A percentile compares a stretch with the other conserved stretches of the same genome.
These are phyloP conservation scores for Quadriops clusia DNA, from an alignment of 2,888 invertebrate species.

Conservation along the genomic window DNA sequence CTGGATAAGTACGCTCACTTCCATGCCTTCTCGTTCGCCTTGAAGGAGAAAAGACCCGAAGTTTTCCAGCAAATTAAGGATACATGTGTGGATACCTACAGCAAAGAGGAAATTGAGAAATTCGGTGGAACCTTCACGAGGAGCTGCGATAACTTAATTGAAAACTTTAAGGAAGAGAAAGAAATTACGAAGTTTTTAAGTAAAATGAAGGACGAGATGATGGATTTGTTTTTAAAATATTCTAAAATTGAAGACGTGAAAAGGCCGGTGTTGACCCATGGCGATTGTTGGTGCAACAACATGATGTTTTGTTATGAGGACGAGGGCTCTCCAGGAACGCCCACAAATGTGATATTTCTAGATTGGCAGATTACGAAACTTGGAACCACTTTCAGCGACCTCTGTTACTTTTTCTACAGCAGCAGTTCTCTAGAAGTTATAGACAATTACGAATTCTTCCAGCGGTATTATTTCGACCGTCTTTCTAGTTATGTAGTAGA, in stretches of 20 bases:
- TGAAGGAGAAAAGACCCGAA: slow-evolving; percentile 3
- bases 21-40: slow-evolving; percentile 5
- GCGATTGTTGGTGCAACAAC: slow-evolving; percentile 11
- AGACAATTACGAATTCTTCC: slow-evolving; percentile 5
- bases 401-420: slow-evolving; percentile 9
- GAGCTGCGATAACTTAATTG: slow-evolving; percentile 5
- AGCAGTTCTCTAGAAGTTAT: slow-evolving; percentile 1
- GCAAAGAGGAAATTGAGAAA: slow-evolving; percentile 6
- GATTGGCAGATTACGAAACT: slow-evolving; percentile 8
- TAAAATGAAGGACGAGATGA: slow-evolving; percentile 6
- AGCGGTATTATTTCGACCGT: slow-evolving; percentile 7
- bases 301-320: slow-evolving; percentile 9
- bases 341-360: slow-evolving; percentile 7
- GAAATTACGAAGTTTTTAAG: slow-evolving; percentile 2
- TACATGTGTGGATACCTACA: background rate
- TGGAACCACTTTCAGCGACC: slow-evolving; percentile 6
- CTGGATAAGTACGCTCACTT: slow-evolving; percentile 9
- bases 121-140: slow-evolving; percentile 7
- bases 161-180: background rate
- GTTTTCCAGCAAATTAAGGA: slow-evolving; percentile 1
- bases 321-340: background rate
- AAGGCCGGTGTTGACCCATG: slow-evolving; percentile 7
- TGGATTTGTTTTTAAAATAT: slow-evolving; percentile 4
- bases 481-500: too few species aligned
- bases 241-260: slow-evolving; percentile 1